A percentile compares a stretch with the other conserved stretches of the same genome.
phyloP scores from a whole-genome alignment of 2,113 vertebrate species.

The Oncorhynchus kisutch region DNA sequence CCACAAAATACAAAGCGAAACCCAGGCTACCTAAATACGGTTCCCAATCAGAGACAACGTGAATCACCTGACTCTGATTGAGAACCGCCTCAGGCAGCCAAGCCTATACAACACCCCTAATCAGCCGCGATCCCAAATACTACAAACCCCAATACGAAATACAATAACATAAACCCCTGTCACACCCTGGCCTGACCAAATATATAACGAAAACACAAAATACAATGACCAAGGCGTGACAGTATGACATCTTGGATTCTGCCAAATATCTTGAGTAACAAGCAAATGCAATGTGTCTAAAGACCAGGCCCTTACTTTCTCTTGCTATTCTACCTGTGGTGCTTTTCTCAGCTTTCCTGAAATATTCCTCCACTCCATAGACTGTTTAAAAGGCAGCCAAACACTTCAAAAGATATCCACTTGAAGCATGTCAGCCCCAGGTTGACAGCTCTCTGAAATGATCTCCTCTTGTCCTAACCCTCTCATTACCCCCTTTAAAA shows the following conservation, averaged over 20 bases:
- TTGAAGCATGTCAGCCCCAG: conserved; percentile 1
- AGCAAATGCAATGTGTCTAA: neutral
- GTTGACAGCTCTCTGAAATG: conserved; percentile 25
- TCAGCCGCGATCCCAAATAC: too few relatives aligned
- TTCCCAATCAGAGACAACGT: too few relatives aligned
- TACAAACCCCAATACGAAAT: too few relatives aligned
- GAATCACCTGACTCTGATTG: too few relatives aligned
- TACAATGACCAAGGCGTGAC: too few relatives aligned
- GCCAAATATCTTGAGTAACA: conserved; percentile 1
- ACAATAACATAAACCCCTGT: too few relatives aligned
- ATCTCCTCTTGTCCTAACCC: conserved; percentile 9
- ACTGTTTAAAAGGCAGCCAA: neutral
- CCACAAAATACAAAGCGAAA: too few relatives aligned
- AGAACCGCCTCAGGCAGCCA: too few relatives aligned
- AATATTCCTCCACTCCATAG: neutral
- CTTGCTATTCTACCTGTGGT: neutral
- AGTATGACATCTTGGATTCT: neutral
- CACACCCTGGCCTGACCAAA: too few relatives aligned
- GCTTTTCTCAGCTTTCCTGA: neutral
- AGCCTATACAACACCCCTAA: too few relatives aligned
- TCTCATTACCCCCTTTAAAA: conserved; percentile 35
- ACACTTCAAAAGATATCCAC: neutral
- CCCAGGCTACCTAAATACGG: too few relatives aligned
- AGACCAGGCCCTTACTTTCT: neutral
- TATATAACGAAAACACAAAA: too few relatives aligned